phyloP scores from a whole-genome alignment of 2,888 invertebrate genomes.

The Laothoe populi region DNA sequence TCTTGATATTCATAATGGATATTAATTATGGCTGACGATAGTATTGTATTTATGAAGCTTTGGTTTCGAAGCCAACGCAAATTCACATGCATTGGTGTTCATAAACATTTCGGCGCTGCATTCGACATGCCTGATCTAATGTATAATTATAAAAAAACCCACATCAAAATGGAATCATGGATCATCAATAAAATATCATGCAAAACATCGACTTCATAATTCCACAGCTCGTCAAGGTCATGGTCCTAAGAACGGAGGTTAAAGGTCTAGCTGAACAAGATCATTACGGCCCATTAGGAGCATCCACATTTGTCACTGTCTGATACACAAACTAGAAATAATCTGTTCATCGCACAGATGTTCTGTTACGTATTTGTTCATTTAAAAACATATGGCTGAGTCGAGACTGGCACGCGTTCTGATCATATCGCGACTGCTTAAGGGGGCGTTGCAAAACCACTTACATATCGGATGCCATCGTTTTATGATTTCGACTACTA shows the following conservation, averaged over 20 bases:
- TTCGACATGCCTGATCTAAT: background rate
- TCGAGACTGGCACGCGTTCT: constrained; percentile 61
- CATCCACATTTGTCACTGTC: constrained; percentile 42
- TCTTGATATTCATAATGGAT: constrained; percentile 5
- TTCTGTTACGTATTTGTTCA: constrained; percentile 61
- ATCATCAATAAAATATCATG: background rate
- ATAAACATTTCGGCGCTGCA: too few species aligned
- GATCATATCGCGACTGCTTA: constrained; percentile 71
- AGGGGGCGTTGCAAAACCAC: constrained; percentile 82
- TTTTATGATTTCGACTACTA: constrained; percentile 78
- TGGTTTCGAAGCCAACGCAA: background rate
- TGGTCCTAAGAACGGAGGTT: constrained; percentile 70
- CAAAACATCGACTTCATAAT: background rate
- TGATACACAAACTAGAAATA: constrained; percentile 59
- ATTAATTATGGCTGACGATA: background rate
- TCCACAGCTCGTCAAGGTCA: constrained; percentile 56
- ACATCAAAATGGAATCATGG: background rate
- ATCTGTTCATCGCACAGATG: constrained; percentile 64
- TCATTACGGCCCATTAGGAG: constrained; percentile 63
- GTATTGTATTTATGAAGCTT: background rate
- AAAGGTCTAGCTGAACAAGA: constrained; percentile 26
- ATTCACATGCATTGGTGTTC: too few species aligned
- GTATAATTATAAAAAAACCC: background rate
- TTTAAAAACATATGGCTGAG: constrained; percentile 58
- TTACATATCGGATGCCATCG: constrained; percentile 79